These are phyloP conservation scores for Steinernema scapterisci DNA, from an alignment of 2,888 invertebrate genomes.

Conservation along the genomic window DNA sequence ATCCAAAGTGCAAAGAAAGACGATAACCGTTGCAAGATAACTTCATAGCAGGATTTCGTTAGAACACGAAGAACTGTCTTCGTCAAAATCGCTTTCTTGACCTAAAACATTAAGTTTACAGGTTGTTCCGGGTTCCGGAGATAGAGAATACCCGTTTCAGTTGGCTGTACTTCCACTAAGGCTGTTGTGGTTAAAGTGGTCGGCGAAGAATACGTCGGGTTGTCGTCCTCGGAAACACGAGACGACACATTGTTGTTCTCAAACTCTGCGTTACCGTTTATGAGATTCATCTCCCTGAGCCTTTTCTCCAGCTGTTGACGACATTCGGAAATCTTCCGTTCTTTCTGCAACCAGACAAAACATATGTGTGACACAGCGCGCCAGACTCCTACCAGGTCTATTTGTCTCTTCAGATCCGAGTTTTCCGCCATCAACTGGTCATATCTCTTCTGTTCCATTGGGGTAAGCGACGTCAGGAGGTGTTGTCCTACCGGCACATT, in stretches of 20 bases:
- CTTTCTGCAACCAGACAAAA: slow-evolving; percentile 45
- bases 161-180: slow-evolving; percentile 54
- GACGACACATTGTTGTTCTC: slow-evolving; percentile 16
- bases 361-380: background rate
- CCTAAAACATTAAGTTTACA: slow-evolving; percentile 19
- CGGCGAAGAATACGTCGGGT: slow-evolving; percentile 47
- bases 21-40: background rate
- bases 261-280: slow-evolving; percentile 2
- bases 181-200: slow-evolving; percentile 54
- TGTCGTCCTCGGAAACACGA: slow-evolving; percentile 41
- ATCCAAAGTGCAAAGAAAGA: background rate
- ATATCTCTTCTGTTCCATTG: slow-evolving; percentile 80
- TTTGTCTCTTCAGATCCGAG: slow-evolving; percentile 91
- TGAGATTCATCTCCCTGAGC: background rate
- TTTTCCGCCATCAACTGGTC: slow-evolving; percentile 90
- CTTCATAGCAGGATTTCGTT: slow-evolving; percentile 36
- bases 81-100: slow-evolving; percentile 37
- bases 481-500: slow-evolving; percentile 29
- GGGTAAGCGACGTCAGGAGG: slow-evolving; percentile 43
- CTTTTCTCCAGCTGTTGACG: slow-evolving; percentile 45
- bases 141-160: background rate
- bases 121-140: background rate
- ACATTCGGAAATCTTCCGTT: slow-evolving; percentile 51
- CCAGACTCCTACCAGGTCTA: slow-evolving; percentile 70
- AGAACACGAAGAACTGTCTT: slow-evolving; percentile 38